Base-by-base conservation (phyloP, 2,113 vertebrate genomes). In the Oryzias celebensis region DNA sequence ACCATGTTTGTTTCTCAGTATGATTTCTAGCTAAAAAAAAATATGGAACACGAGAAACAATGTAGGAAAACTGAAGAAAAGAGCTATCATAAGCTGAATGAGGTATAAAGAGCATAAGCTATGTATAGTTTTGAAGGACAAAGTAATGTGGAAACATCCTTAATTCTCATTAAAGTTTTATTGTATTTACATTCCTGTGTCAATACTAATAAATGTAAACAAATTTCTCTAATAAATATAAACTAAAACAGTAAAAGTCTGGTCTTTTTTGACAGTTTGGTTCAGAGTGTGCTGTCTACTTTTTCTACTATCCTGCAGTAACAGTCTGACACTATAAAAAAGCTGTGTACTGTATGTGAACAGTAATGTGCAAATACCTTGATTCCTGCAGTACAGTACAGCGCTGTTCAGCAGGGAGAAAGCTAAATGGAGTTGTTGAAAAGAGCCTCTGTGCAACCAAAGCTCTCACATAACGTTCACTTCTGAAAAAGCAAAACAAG, bases 1-100 rank as follows among this genome's bases (percentile, higher is more conserved):
- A 95, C 91, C 0, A 75, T 83, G 58, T 94, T 94, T 59, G 92
- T 95, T 58, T 96, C 95, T 10, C 90, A 85, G 0, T 94, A 94
- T 0, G 92, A 93, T 48, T 96, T 94, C 71, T 94, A 92, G 77
- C 20, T 28, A 71, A n/a, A 5, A 8, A 13, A 52, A 60, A 60
- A 50, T 65, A 71, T 70, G 64, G 14, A 4, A 18, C 7, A 44
- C 22, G 5, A 2, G 28, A 46, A 66, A 24, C 1, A 53, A 17
- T 24, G 44, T 52, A 14, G 17, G 17, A 57, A 28, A 26, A 48
- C 16, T 23, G 23, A 48, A 18, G n/a, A 18, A 17, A n/a, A 44
- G 31, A 41, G 15, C 28, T 28, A 22, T 4, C 52, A 43, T 7
- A 62, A 17, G 43, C 26, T 59, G 42, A 47, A 54, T 7, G 18